Evolutionary conservation across 2,888 invertebrate species (phyloP), one percentile per base, ranked within the genome.

Genomic region (Melinaea marsaeus): DNA sequence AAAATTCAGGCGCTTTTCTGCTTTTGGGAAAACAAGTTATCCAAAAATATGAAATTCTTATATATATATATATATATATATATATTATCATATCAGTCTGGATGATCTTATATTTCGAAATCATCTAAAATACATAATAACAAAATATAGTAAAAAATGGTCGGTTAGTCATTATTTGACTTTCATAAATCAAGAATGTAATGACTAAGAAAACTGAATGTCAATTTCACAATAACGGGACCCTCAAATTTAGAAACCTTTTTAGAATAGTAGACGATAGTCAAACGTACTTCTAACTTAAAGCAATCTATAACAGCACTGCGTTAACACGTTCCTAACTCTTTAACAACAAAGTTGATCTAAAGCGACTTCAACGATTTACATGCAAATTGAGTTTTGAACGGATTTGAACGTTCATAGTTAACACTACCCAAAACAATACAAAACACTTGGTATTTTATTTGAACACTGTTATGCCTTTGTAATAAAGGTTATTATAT

Each of bases 301-400:
- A 65, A 62, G 60, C 66, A 66, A 68, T 68, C 63, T 55, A 66
- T 66, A 61, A 66, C 58, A 62, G 61, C 61, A 63, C 55, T 64
- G 67, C 58, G 63, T 65, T 63, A 67, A 69, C 65, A 65, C 69
- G 63, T 69, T 65, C 62, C 60, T 74, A 71, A 72, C 71, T 75
- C 75, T 79, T 80, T 75, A 80, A 81, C 80, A 81, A 74, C 76
- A 78, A 83, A 86, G 83, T 86, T 83, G 82, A 87, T 87, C 84
- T 78, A 75, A 75, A 79, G 79, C 77, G 85, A 85, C 84, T 86
- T 85, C 81, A 79, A 78, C 79, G 80, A 88, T 88, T 88, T 86
- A 84, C 87, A 88, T 88, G 85, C 82, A 88, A 85, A 88, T 88
- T 87, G 88, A 84, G 83, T 85, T 83, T 78, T 75, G 77, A 85